Conservation (phyloP, 2,797 vertebrate genomes). For the Orestias chungarensis region DNA sequence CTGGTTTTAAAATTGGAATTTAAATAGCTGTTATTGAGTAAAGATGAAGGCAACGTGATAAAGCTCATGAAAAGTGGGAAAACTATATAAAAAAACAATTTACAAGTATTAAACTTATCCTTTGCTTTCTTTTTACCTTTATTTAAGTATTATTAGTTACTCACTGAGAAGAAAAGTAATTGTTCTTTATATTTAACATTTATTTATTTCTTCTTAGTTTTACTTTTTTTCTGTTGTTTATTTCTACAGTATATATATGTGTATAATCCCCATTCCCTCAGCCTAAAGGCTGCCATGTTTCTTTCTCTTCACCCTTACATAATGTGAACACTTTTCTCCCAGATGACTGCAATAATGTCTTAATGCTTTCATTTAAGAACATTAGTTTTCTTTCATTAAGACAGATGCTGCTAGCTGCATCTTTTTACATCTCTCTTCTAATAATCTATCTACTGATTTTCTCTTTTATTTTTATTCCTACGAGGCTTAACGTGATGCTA, state of each 20-base stretch:
- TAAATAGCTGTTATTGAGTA: no score
- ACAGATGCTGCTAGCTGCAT: neutral
- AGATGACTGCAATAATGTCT: conserved; percentile 22
- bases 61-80: no score
- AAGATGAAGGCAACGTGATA: no score
- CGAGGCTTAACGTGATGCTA: neutral
- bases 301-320: neutral
- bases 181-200: neutral
- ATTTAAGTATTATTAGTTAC: neutral
- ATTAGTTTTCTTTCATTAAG: neutral
- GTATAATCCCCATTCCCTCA: conserved; percentile 17
- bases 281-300: neutral
- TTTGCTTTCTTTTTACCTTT: neutral
- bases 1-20: no score
- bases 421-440: no score
- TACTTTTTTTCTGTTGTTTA: neutral
- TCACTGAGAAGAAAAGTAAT: neutral
- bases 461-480: neutral
- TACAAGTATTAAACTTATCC: no score
- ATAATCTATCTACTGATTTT: neutral
- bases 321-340: conserved; percentile 53
- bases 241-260: neutral
- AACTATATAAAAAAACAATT: no score
- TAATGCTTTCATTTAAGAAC: conserved; percentile 7
- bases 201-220: neutral